A percentile compares a stretch with the other conserved stretches of the same genome.
Conservation (phyloP, 2,113 vertebrate genomes). For the Charadrius vociferus region DNA sequence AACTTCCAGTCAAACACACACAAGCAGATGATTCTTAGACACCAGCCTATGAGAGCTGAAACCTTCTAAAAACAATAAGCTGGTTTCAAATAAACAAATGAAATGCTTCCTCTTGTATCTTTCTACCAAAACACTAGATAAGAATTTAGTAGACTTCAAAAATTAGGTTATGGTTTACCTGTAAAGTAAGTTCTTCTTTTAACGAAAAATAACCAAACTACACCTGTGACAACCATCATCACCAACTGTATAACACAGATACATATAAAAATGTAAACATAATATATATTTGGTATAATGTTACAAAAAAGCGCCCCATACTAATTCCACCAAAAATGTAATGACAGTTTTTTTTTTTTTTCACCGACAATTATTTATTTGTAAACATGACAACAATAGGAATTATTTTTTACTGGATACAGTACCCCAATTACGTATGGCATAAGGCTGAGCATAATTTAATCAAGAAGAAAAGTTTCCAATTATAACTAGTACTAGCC, state of each 20-base stretch:
- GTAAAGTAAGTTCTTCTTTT: neutral
- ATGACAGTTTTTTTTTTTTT: neutral
- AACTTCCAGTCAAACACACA: neutral
- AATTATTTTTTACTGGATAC: neutral
- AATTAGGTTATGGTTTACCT: neutral
- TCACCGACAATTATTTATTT: neutral
- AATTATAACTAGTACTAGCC: neutral
- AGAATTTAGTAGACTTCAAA: neutral
- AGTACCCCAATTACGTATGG: neutral
- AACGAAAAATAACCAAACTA: neutral
- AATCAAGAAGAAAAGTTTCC: neutral
- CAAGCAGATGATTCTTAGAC: neutral
- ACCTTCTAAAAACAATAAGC: neutral
- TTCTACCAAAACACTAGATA: neutral
- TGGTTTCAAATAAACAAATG: neutral
- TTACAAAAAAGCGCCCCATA: neutral
- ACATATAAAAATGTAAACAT: neutral
- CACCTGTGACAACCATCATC: neutral
- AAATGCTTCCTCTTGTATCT: neutral
- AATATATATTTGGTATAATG: neutral
- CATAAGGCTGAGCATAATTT: neutral
- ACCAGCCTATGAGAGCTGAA: neutral
- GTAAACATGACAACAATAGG: neutral
- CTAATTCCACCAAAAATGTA: neutral
- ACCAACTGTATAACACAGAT: neutral